These are phyloP conservation scores for Pungitius pungitius DNA, from an alignment of 2,113 vertebrate genomes.

Conservation along the genomic window DNA sequence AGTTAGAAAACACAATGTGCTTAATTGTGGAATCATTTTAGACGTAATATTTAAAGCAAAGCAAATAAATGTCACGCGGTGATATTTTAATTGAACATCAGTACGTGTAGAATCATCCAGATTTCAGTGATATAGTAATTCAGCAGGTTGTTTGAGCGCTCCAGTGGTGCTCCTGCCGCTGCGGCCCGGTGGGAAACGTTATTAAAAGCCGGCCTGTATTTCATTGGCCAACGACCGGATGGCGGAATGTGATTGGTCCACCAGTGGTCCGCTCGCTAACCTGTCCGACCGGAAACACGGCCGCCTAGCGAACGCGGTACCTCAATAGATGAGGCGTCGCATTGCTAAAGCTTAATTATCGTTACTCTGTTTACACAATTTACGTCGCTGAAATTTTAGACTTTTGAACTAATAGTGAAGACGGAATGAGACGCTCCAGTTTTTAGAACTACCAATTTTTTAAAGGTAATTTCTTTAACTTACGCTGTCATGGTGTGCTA, in stretches of 20 bases:
- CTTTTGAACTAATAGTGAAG: rapidly evolving
- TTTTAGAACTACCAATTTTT: rapidly evolving
- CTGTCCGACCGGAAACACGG: constrained; percentile 62
- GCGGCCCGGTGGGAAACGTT: background rate
- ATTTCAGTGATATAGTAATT: too few species aligned
- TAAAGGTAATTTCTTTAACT: constrained; percentile 18
- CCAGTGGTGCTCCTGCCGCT: background rate
- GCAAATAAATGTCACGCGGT: background rate
- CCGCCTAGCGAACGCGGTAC: background rate
- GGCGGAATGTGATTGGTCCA: constrained; percentile 40
- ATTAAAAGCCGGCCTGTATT: background rate
- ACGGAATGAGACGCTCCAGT: background rate
- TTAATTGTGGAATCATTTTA: background rate
- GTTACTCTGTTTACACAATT: background rate
- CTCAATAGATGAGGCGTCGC: background rate
- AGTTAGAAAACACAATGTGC: background rate
- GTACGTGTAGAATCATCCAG: background rate
- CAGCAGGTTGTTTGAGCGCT: background rate
- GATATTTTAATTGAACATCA: background rate
- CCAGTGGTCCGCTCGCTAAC: constrained; percentile 5
- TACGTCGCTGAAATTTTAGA: rapidly evolving
- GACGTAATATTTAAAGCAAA: background rate
- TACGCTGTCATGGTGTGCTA: background rate
- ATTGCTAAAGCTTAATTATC: background rate
- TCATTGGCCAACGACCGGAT: constrained; percentile 17